Evolutionary conservation across 2,797 vertebrate genomes (phyloP).

Genomic region (Megalops cyprinoides): DNA sequence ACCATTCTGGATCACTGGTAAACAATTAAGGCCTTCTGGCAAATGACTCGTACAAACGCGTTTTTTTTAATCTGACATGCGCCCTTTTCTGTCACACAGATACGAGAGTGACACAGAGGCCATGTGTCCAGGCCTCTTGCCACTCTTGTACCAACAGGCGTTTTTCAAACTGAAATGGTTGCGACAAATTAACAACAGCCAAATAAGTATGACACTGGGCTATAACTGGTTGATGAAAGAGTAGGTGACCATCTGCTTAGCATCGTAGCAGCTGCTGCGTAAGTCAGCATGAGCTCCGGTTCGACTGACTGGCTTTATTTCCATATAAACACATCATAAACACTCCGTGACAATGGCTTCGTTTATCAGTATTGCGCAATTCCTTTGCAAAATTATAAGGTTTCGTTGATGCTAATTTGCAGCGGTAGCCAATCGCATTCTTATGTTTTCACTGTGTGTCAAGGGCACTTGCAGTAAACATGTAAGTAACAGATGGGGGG

Average conservation of each 20-base stretch:
- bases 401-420: too few species aligned
- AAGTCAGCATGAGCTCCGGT: too few species aligned
- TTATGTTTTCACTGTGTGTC: too few species aligned
- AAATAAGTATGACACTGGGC: neutral
- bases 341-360: neutral
- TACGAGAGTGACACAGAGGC: neutral
- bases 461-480: too few species aligned
- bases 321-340: neutral
- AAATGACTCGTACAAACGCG: neutral
- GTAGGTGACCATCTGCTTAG: neutral
- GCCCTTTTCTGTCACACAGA: neutral
- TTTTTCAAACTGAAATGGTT: too few species aligned
- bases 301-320: neutral
- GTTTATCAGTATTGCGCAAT: neutral
- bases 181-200: neutral
- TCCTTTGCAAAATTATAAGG: neutral
- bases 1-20: neutral
- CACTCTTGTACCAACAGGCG: neutral
- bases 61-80: neutral
- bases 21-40: neutral
- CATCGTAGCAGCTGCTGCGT: neutral
- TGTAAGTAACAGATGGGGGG: neutral
- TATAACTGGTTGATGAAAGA: neutral
- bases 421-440: too few species aligned
- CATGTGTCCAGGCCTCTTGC: neutral